phyloP scores from a whole-genome alignment of 2,888 invertebrate species.

The Congeria kusceri region DNA sequence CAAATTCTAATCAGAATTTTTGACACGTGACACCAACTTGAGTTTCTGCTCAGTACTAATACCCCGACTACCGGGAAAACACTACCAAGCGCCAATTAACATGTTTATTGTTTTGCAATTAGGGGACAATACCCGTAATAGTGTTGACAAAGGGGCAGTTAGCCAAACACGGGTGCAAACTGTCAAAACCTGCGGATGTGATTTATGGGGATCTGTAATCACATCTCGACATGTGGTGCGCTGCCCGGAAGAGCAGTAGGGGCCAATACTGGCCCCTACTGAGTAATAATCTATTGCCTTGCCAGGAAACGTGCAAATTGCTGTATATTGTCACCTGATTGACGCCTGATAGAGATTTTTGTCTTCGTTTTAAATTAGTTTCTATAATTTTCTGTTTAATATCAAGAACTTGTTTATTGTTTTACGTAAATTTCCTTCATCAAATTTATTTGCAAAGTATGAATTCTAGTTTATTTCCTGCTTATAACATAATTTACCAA shows the following conservation, averaged over 20 bases:
- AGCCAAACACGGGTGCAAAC: slow-evolving; percentile 25
- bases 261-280: slow-evolving; percentile 22
- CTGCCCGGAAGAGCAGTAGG: slow-evolving; percentile 34
- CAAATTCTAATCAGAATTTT: neutral
- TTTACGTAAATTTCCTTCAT: no score
- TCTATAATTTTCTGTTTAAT: no score
- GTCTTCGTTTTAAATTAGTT: no score
- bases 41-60: slow-evolving; percentile 34
- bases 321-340: slow-evolving; percentile 25
- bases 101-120: slow-evolving; percentile 34
- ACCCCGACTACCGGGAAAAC: slow-evolving; percentile 17
- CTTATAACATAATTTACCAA: no score
- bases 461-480: no score
- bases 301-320: slow-evolving; percentile 20
- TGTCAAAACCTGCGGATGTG: slow-evolving; percentile 32
- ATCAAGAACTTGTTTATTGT: no score
- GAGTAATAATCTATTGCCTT: neutral
- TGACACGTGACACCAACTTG: slow-evolving; percentile 49
- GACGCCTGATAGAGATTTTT: neutral
- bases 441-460: no score
- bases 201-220: slow-evolving; percentile 25
- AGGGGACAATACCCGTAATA: slow-evolving; percentile 8
- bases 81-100: slow-evolving; percentile 20
- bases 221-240: slow-evolving; percentile 28
- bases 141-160: neutral